These are phyloP conservation scores for Myripristis jacobus DNA, from an alignment of 2,797 vertebrate species.

Conservation along the genomic window DNA sequence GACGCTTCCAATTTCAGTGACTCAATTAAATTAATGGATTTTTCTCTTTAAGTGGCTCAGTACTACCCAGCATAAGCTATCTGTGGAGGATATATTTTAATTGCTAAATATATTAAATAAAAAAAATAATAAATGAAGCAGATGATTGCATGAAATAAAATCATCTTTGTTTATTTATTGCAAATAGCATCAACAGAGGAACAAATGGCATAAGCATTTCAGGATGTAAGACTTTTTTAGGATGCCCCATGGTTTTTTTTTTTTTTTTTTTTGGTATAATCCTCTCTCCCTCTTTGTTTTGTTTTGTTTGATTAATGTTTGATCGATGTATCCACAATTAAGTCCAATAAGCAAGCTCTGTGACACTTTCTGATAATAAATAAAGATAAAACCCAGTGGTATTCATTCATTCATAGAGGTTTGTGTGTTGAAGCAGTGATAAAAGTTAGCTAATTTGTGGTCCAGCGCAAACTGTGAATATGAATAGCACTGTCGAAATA, in stretches of 20 bases:
- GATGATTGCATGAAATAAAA: too few species aligned
- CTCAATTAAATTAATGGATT: constrained; percentile 18
- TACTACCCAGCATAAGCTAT: neutral
- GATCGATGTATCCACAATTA: constrained; percentile 15
- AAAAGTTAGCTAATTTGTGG: neutral
- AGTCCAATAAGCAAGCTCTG: neutral
- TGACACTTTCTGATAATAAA: neutral
- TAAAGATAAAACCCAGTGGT: neutral
- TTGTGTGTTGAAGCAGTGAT: neutral
- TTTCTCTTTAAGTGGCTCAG: neutral
- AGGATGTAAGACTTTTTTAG: too few species aligned
- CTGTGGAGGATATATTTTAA: constrained; percentile 26
- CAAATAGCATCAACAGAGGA: too few species aligned
- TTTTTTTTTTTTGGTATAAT: too few species aligned
- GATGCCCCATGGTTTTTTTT: neutral
- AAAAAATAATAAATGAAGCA: neutral
- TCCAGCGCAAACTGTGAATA: neutral
- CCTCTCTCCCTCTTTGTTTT: too few species aligned
- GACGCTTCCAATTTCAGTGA: constrained; percentile 43
- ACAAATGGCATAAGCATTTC: too few species aligned
- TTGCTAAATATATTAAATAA: constrained; percentile 30
- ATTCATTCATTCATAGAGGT: neutral
- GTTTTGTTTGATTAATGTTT: constrained; percentile 14
- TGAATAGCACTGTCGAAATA: too few species aligned
- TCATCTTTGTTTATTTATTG: too few species aligned